Conservation (phyloP, 2,113 vertebrate species). For the Marmota flaviventris region DNA sequence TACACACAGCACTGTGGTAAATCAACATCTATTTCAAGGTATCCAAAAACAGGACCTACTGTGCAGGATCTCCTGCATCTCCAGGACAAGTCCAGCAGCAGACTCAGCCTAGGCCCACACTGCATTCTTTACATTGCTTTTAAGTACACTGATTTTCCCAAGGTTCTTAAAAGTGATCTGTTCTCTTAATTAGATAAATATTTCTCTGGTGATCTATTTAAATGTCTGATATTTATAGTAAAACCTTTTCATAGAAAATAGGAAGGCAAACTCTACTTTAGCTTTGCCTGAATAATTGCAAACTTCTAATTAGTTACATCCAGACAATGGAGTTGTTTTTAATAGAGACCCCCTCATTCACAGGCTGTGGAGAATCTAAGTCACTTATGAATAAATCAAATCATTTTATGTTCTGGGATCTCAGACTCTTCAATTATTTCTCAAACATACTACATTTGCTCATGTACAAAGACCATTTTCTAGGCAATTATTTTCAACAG, state of each 20-base stretch:
- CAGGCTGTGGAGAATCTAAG: slow-evolving; percentile 28
- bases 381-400: slow-evolving; percentile 60
- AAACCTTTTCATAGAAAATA: slow-evolving; percentile 55
- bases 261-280: slow-evolving; percentile 44
- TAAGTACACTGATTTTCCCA: not conserved
- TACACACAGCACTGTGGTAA: not conserved
- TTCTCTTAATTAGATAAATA: slow-evolving; percentile 68
- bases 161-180: slow-evolving; percentile 49
- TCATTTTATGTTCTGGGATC: slow-evolving; percentile 60
- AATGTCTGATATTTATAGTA: slow-evolving; percentile 51
- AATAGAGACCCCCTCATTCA: slow-evolving; percentile 54
- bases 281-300: slow-evolving; percentile 49
- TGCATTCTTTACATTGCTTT: not conserved
- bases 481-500: slow-evolving; percentile 45
- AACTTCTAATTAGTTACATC: slow-evolving; percentile 68
- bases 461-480: not conserved
- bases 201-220: slow-evolving; percentile 32
- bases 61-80: not conserved
- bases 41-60: not conserved
- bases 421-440: slow-evolving; percentile 65
- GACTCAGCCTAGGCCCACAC: not conserved
- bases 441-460: not conserved
- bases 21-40: not conserved
- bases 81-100: not conserved
- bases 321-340: slow-evolving; percentile 58